A percentile compares a stretch with the other conserved stretches of the same genome.
phyloP scores from a whole-genome alignment of 2,888 invertebrate species.

The Drosophila prolongata region DNA sequence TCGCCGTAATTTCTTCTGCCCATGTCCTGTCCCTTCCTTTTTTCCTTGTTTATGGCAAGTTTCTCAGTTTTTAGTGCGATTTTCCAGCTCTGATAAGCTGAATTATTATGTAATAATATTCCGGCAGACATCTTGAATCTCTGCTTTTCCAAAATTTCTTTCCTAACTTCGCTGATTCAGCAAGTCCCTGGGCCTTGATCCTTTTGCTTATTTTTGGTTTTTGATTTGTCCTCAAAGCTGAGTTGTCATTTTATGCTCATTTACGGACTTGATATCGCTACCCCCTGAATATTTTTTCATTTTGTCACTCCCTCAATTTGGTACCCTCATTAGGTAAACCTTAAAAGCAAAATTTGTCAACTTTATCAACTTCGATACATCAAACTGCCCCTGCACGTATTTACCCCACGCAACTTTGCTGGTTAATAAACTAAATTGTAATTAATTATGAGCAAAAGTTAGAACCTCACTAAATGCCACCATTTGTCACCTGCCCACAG shows the following conservation, averaged over 20 bases:
- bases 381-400: slow-evolving; percentile 30
- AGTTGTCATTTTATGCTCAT: slow-evolving; percentile 54
- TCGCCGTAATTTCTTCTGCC: neutral
- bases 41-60: slow-evolving; percentile 43
- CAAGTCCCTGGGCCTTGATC: slow-evolving; percentile 49
- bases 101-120: slow-evolving; percentile 81
- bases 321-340: slow-evolving; percentile 52
- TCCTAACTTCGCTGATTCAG: slow-evolving; percentile 61
- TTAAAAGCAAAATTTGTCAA: slow-evolving; percentile 75
- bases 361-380: slow-evolving; percentile 70
- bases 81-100: slow-evolving; percentile 69
- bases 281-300: neutral
- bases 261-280: slow-evolving; percentile 16
- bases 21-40: slow-evolving; percentile 21
- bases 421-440: slow-evolving; percentile 76
- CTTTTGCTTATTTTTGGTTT: slow-evolving; percentile 17
- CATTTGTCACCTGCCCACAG: slow-evolving; percentile 61
- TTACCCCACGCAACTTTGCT: slow-evolving; percentile 44
- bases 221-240: slow-evolving; percentile 67
- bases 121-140: slow-evolving; percentile 47
- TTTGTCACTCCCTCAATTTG: slow-evolving; percentile 2
- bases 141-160: neutral
- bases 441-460: slow-evolving; percentile 69
- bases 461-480: slow-evolving; percentile 54
- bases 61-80: slow-evolving; percentile 71